Evolutionary conservation across 2,113 vertebrate genomes (phyloP).

Genomic region (Erythrocercus mccallii): DNA sequence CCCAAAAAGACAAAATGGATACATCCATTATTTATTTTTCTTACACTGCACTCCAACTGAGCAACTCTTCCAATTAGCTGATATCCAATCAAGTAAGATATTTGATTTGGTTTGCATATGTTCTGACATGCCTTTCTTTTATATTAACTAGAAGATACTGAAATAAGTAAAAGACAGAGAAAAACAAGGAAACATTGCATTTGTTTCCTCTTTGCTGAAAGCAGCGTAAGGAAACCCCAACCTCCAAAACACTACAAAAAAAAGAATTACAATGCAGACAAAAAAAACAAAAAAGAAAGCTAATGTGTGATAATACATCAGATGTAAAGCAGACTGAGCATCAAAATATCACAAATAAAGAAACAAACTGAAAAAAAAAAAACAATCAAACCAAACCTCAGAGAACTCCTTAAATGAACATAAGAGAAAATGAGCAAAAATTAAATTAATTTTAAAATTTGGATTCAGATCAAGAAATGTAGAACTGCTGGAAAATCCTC

Average conservation of each 20-base stretch:
- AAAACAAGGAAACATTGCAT: background rate
- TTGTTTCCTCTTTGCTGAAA: background rate
- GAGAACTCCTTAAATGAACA: background rate
- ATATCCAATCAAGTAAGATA: background rate
- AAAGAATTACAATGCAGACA: background rate
- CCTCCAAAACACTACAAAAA: accelerated
- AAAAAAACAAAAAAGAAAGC: background rate
- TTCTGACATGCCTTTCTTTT: background rate
- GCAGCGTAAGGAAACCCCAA: background rate
- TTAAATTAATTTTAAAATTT: background rate
- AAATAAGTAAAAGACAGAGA: background rate
- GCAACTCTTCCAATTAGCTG: background rate
- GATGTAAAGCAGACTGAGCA: background rate
- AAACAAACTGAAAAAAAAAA: background rate
- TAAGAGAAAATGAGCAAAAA: background rate
- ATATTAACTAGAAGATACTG: background rate
- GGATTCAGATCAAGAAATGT: background rate
- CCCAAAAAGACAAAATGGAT: background rate
- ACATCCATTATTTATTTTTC: background rate
- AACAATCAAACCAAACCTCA: background rate
- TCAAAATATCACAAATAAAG: background rate
- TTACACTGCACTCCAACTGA: background rate
- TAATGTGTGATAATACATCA: background rate
- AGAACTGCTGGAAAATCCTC: background rate
- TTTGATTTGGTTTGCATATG: background rate